Base-by-base conservation (phyloP, 1,140 invertebrate genomes). In the Drosophila willistoni region DNA sequence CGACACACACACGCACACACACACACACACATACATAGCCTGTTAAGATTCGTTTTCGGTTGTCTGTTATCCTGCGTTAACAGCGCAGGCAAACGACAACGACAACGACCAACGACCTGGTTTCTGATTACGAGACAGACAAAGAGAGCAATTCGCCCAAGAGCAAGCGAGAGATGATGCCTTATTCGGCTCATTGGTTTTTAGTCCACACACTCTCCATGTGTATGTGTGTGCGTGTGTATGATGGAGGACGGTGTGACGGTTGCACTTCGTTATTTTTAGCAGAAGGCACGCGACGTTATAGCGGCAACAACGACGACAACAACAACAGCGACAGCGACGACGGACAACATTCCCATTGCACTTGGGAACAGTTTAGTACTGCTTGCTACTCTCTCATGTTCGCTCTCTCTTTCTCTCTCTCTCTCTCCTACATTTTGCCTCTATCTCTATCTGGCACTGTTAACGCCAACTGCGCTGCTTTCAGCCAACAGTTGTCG, bases 91-190 rank as follows among this genome's bases (percentile, higher is more conserved):
- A 57, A 57, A 34, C 55, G 55, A 57, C 42, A 17, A 44, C 42
- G 51, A 19, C 44, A 39, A 14, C 54, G 9, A 44, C 13, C 68
- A 57, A 68, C 73, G 73, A 76, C 73, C 73, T 76, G 73, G 66
- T 70, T 77, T 73, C 63, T 59, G 56, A 39, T 59, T 59, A 59
- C 56, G 29, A 59, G 56, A 36, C 56, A 51, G 44, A 51, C 44
- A 51, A 51, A 51, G 44, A 51, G 56, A 59, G 25, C 56, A 19
- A 10, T 36, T 36, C 29, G 29, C 29, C 29, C 55, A 47, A 47
- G 17, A 51, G 44, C n/a, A n/a, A 51, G 44, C 17, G 44, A 51
- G 44, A 51, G 44, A 51, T 51, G 44, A 22, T 51, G 56, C 33
- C 56, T 57, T 57, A 57, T 57, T 57, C 56, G 56, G 56, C 56